Base-by-base conservation (phyloP, 2,113 vertebrate genomes). In the Pomatostomus ruficeps region DNA sequence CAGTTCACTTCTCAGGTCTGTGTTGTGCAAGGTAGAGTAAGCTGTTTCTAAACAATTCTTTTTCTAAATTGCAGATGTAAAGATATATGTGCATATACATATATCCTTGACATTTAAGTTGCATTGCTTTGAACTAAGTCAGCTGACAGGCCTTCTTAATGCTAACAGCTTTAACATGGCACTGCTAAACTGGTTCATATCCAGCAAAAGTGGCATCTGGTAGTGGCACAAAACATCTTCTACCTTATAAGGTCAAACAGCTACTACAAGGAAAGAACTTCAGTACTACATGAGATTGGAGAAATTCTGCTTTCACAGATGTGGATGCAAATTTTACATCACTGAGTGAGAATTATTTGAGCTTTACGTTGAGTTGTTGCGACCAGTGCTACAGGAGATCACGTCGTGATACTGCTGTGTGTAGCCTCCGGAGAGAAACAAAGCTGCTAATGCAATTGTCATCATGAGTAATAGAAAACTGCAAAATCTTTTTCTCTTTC, bases 401-500 rank as follows among this genome's bases (percentile, higher is more conserved):
- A 72, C 0, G 0, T 62, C 0, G 0, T 63, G 66, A 45, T 22
- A 73, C 5, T 13, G 43, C 9, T n/a, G 14, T 35, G 22, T 54
- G 48, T 31, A 58, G 11, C 15, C 21, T 40, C n/a, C 52, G 85
- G 21, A 88, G 77, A 52, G 92, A 91, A 95, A 70, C 7, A 51
- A 58, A 82, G 26, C 18, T 81, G 45, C 25, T 90, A 89, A 94
- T 57, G 58, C 25, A 85, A 70, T 74, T 94, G 79, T 88, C 90
- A 96, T 57, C 16, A 42, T n/a, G 82, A 95, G 84, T 79, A 52
- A 25, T 12, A 54, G n/a, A 96, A 97, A 91, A 75, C 31, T 89
- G 59, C 14, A 97, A 97, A 95, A 92, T 94, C 77, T 94, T 91
- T 95, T 90, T 89, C 77, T 88, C 89, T 95, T 92, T 96, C 83